These are phyloP conservation scores for Oryzias woworae DNA, from an alignment of 2,113 vertebrate species.

Conservation along the genomic window DNA sequence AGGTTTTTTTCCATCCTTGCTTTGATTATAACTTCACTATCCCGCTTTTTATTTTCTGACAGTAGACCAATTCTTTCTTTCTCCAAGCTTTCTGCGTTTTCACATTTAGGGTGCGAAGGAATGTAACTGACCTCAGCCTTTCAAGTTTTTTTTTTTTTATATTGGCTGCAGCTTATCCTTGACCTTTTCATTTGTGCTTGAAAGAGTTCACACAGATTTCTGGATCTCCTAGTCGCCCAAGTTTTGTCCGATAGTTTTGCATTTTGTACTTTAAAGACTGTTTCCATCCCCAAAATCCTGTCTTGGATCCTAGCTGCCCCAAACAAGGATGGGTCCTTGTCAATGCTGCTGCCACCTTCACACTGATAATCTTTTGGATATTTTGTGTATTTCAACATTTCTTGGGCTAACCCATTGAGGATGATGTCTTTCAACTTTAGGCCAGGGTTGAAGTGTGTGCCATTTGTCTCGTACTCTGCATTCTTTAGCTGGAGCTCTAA, in stretches of 20 bases:
- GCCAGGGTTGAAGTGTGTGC: neutral
- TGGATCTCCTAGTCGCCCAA: neutral
- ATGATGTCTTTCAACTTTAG: neutral
- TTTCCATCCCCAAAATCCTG: constrained; percentile 1
- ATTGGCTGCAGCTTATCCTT: neutral
- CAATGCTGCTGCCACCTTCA: neutral
- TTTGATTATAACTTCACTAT: constrained; percentile 6
- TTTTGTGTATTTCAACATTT: neutral
- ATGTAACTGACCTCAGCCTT: neutral
- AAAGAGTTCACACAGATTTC: neutral
- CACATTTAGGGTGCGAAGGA: neutral
- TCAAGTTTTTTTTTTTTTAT: neutral
- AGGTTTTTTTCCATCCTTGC: neutral
- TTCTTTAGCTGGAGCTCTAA: neutral
- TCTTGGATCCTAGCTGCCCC: no score
- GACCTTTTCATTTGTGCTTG: neutral
- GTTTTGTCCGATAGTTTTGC: neutral
- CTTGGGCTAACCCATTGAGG: neutral
- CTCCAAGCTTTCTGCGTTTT: neutral
- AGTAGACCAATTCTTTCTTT: neutral
- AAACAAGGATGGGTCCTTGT: neutral
- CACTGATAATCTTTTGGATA: neutral
- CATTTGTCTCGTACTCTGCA: neutral
- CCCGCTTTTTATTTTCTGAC: constrained; percentile 1
- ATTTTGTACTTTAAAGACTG: neutral